Percentiles rank a stretch among this genome's conserved stretches.
phyloP scores from a whole-genome alignment of 2,888 invertebrate species.

The Hedychridium roseum region DNA sequence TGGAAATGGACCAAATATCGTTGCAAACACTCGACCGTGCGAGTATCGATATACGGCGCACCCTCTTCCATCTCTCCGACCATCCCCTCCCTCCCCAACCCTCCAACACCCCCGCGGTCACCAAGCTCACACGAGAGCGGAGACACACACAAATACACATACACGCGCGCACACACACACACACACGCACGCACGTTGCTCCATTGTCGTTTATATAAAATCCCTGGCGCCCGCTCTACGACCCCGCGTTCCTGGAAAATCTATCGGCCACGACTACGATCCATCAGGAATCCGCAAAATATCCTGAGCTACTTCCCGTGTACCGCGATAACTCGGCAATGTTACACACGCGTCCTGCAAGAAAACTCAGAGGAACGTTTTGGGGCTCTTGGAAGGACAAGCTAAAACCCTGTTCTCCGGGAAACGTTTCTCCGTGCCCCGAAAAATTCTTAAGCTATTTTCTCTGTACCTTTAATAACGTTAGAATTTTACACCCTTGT shows the following conservation, averaged over 20 bases:
- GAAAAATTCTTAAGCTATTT: too few species aligned
- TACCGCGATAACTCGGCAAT: too few species aligned
- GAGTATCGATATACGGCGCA: constrained; percentile 58
- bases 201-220: constrained; percentile 34
- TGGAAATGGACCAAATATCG: constrained; percentile 63
- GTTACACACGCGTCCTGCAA: too few species aligned
- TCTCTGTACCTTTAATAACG: too few species aligned
- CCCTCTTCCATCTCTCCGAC: constrained; percentile 42
- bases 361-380: too few species aligned
- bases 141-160: constrained; percentile 19
- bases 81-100: constrained; percentile 35
- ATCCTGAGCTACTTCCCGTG: constrained; percentile 50
- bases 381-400: too few species aligned
- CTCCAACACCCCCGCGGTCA: constrained; percentile 34
- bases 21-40: constrained; percentile 57
- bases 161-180: constrained; percentile 7
- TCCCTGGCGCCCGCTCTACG: too few species aligned
- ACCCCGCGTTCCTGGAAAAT: constrained; percentile 47
- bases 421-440: too few species aligned
- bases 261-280: constrained; percentile 56
- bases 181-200: constrained; percentile 9
- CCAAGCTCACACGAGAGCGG: constrained; percentile 23
- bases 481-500: too few species aligned
- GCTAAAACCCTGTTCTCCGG: too few species aligned
- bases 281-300: constrained; percentile 57